Evolutionary conservation across 2,113 vertebrate genomes (phyloP), one percentile per base, ranked within the genome.

Genomic region (Probosciger aterrimus): DNA sequence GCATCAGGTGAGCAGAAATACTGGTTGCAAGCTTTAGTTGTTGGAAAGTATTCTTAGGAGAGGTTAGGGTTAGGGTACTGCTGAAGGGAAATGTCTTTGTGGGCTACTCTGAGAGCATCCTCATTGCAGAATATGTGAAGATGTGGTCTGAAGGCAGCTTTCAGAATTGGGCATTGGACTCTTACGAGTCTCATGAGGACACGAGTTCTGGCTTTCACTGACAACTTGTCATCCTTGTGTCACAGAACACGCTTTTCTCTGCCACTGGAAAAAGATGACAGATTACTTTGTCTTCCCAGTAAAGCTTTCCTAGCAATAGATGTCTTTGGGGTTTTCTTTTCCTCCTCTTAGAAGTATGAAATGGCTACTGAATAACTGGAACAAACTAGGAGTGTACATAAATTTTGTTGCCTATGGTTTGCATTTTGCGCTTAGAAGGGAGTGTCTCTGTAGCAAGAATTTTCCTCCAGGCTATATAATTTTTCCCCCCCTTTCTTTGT

Each of bases 1-100:
- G 99, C 69, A 98, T 98, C 86, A 95, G 98, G 98, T 98, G 94
- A 93, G 97, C 62, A 49, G 20, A 25, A 19, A 6, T 39, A 10
- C 76, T 57, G 35, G 43, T 62, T 50, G 23, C 17, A 33, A 62
- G 62, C 77, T n/a, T 39, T 35, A 31, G 25, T 4, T 69, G 12
- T 47, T 86, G 57, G 22, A 23, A 60, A 16, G 22, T 41, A 2
- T 12, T 67, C 10, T 78, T 69, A 39, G 49, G 33, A 74, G 22
- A 71, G 25, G 30, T 49, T 53, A 49, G 47, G 47, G 22, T 49
- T 53, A 59, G 9, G 31, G 27, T 27, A 25, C 25, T 93, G 79
- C 46, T 78, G 25, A 67, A 78, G 43, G 46, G 24, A 25, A 47
- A 10, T 53, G 25, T 16, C n/a, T 82, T 82, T 69, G 31, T 53